Evolutionary conservation across 2,888 invertebrate species (phyloP), one percentile per base, ranked within the genome.

Genomic region (Vanessa cardui): DNA sequence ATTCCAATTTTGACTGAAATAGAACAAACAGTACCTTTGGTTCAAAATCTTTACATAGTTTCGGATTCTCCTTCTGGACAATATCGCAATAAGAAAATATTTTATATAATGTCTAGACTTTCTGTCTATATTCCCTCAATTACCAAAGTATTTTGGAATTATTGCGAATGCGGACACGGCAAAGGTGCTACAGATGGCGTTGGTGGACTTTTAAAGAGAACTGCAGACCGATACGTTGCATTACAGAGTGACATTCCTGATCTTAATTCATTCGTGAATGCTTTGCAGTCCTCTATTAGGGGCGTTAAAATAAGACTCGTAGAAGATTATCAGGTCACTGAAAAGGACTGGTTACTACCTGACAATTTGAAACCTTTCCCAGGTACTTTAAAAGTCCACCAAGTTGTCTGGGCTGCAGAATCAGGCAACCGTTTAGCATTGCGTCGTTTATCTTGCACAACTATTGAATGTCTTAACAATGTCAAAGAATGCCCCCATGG

Each of bases 41-140:
- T 45, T 45, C 45, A 45, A 45, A 45, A 45, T 45, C 45, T 45
- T 45, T 45, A 45, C 45, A 45, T 45, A 45, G 45, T 45, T 45
- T 45, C 45, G 45, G 45, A 45, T 45, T 45, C 45, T 45, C 45
- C 45, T 9, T 45, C 45, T 45, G 45, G 45, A 45, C 45, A 45
- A 45, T 45, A 45, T 45, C 45, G 45, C 6, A 45, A 45, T 45
- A 45, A 45, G 6, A 45, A 45, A 45, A 45, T 45, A 45, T 45
- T 45, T 45, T 45, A 45, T 9, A 45, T 45, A 45, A 45, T 45
- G 45, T 45, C 45, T 45, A 9, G 45, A 45, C 45, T 45, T 45
- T 45, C 45, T 45, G 45, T 45, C 45, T 45, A 45, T 45, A 45
- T 45, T 45, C 45, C 45, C 45, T 45, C 45, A 45, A 45, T 45